Conservation (phyloP, 2,797 vertebrate genomes). For the Phataginus tetradactyla region DNA sequence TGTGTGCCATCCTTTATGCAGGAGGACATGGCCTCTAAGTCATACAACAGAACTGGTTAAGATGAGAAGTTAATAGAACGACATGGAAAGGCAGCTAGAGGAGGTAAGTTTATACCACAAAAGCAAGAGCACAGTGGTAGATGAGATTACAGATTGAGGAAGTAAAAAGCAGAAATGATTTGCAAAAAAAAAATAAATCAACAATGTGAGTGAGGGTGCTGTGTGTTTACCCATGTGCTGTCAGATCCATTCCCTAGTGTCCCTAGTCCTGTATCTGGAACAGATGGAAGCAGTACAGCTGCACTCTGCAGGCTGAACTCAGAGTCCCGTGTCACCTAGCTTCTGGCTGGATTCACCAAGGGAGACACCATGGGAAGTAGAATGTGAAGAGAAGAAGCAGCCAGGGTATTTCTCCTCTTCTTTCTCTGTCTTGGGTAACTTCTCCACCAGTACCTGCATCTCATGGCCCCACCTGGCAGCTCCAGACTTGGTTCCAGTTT, state of each 20-base stretch:
- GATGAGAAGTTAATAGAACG: background rate
- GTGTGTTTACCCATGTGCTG: too few species aligned
- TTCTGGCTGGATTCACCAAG: background rate
- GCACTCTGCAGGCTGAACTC: background rate
- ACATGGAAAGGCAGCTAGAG: background rate
- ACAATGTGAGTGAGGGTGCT: too few species aligned
- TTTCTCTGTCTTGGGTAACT: background rate
- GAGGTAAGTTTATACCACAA: background rate
- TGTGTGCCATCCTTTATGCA: background rate
- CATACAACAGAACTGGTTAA: background rate
- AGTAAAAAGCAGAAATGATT: background rate
- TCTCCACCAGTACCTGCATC: background rate
- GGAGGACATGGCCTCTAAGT: background rate
- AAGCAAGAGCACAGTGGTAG: background rate
- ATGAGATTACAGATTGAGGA: rapidly evolving
- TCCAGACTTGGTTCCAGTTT: background rate
- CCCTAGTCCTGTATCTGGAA: background rate
- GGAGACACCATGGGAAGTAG: background rate
- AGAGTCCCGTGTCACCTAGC: background rate
- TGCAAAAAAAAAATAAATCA: background rate
- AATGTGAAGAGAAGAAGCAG: background rate
- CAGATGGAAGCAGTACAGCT: rapidly evolving
- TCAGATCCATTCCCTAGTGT: background rate
- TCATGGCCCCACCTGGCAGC: background rate
- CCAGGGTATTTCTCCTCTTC: background rate